These are phyloP conservation scores for Ageneiosus marmoratus DNA, from an alignment of 2,113 vertebrate species.

Conservation along the genomic window DNA sequence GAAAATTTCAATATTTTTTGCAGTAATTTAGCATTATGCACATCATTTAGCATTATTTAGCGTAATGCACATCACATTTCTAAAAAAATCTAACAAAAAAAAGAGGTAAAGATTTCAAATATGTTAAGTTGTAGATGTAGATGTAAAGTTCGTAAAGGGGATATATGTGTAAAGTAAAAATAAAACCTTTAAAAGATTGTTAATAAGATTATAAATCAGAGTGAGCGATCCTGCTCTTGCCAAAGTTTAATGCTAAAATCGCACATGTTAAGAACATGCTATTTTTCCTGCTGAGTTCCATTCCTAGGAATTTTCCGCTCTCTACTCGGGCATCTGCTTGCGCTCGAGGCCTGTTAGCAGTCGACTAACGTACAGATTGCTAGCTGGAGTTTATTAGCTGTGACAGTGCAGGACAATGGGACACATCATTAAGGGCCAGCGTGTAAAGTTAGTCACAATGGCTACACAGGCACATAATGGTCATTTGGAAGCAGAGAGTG, in stretches of 20 bases:
- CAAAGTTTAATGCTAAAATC: neutral
- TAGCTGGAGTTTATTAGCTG: constrained; percentile 40
- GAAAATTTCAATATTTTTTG: too few relatives aligned
- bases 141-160: neutral
- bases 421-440: constrained; percentile 31
- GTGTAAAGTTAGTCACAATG: constrained; percentile 1
- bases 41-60: too few relatives aligned
- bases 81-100: too few relatives aligned
- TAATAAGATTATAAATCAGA: neutral
- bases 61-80: neutral
- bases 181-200: neutral
- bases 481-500: neutral
- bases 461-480: constrained; percentile 21
- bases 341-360: neutral
- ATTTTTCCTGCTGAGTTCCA: neutral
- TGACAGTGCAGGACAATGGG: constrained; percentile 17
- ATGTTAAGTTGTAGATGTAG: too few relatives aligned
- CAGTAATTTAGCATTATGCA: too few relatives aligned
- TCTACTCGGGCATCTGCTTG: neutral
- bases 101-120: too few relatives aligned
- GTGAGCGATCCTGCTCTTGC: neutral
- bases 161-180: neutral
- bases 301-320: neutral
- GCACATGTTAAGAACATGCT: neutral
- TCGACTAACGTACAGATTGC: neutral